Evolutionary conservation across 92 coral and sea anemone species (phyloP).

Genomic region (Micromussa lordhowensis): DNA sequence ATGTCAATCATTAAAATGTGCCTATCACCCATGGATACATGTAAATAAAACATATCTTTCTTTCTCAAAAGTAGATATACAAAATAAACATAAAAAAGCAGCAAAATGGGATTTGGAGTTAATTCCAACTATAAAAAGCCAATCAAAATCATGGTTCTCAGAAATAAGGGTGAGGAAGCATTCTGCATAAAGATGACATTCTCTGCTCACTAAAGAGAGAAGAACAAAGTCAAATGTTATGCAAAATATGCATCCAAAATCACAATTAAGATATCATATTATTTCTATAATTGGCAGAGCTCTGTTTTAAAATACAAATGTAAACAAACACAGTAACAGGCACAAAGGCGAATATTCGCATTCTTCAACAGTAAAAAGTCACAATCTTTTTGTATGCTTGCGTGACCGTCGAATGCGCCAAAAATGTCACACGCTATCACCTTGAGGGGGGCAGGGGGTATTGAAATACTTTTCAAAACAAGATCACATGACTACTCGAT

Average conservation of each 20-base stretch:
- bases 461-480: not conserved
- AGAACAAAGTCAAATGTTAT: not conserved
- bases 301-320: not conserved
- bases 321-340: not conserved
- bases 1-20: no score
- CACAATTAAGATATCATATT: no score
- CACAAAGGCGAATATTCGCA: not conserved
- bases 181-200: conserved; percentile 39
- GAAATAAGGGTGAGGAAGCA: conserved; percentile 48
- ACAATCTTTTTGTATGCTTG: not conserved
- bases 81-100: no score
- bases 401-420: not conserved
- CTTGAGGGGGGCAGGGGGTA: no score
- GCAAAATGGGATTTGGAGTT: no score
- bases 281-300: no score
- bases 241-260: no score
- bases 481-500: not conserved
- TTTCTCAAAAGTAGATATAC: no score
- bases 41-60: no score
- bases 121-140: no score
- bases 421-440: not conserved
- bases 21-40: no score
- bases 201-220: conserved; percentile 31
- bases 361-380: not conserved
- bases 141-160: no score